These are phyloP conservation scores for Pogonognathellus flavescens DNA, from an alignment of 1,140 invertebrate species.

Conservation along the genomic window DNA sequence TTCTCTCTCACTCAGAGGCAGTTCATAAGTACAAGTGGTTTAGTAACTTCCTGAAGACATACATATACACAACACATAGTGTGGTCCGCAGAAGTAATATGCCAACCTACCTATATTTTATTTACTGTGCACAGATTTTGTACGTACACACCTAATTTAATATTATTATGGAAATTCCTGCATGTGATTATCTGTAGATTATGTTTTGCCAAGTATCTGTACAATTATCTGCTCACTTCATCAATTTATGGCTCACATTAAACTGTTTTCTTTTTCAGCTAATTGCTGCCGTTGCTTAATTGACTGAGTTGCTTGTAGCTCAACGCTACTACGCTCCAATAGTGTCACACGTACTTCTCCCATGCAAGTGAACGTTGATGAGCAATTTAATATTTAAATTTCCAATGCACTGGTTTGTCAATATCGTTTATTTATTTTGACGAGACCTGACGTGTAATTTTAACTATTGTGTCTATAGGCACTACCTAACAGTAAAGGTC, in stretches of 20 bases:
- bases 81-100: no score
- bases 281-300: constrained; percentile 6
- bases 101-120: neutral
- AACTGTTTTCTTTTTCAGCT: neutral
- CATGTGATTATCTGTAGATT: neutral
- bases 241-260: neutral
- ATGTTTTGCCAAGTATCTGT: neutral
- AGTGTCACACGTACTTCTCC: neutral
- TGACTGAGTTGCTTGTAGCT: neutral
- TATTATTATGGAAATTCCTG: neutral
- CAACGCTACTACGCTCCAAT: no score
- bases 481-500: neutral
- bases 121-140: neutral
- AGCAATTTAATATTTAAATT: neutral
- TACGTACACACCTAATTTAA: neutral
- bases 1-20: no score
- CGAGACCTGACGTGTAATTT: neutral
- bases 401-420: neutral
- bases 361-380: neutral
- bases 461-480: neutral
- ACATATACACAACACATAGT: no score
- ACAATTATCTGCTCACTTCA: no score
- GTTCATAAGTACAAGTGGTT: no score
- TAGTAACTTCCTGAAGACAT: no score
- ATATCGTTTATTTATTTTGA: neutral